Evolutionary conservation across 1,140 invertebrate genomes (phyloP), one percentile per base, ranked within the genome.

Genomic region (Aleiodes sp.): DNA sequence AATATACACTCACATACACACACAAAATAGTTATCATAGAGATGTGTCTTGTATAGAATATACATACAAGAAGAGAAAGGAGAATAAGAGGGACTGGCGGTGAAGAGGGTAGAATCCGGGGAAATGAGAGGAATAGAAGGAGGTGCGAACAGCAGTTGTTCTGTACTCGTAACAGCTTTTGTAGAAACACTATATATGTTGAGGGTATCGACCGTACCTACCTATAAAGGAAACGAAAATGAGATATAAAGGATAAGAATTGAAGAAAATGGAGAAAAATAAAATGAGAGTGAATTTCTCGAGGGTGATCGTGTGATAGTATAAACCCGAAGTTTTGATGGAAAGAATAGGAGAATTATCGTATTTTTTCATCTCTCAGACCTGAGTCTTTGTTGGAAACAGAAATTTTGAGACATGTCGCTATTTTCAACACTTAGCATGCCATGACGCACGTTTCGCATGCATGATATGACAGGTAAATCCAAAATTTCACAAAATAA

Each of bases 81-180:
- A 10, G 31, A 10, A 35, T 4, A 10, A 6, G 31, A 35, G 31
- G 31, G 31, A 10, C 4, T 4, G 10, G 31, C 10, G 31, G 31
- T 4, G 10, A 6, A 10, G 31, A 6, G 4, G 31, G 31, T 4
- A 35, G 10, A 10, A 10, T 6, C 4, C 10, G 31, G 1, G n/a
- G 52, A n/a, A 57, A 57, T 21, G 52, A 57, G 19, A 37, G 21
- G 31, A 16, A 43, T 43, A 43, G 9, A 16, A 28, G 24, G 28
- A 64, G 61, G 61, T 41, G 61, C 37, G 61, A 64, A 64, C 19
- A 28, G 37, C 26, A 41, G 37, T 64, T 41, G 61, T 64, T 52
- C 46, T 52, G 2, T 21, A 41, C 35, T 16, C 21, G 61, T 64
- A 64, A 64, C 24, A 64, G 37, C 61, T 28, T 41, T 26, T 41